These are phyloP conservation scores for Heliconius eleuchia DNA, from an alignment of 1,140 invertebrate species.

Conservation along the genomic window DNA sequence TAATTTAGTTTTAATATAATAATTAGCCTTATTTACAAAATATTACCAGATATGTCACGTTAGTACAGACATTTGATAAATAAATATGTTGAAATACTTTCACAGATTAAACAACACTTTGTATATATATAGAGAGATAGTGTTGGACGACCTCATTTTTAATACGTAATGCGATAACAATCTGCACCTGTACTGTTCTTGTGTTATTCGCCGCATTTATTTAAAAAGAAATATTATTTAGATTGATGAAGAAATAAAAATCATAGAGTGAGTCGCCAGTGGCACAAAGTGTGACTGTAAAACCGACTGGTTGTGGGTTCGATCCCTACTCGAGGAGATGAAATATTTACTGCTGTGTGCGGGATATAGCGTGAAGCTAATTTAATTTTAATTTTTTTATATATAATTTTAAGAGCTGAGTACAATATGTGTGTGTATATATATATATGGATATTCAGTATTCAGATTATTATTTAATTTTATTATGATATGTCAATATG, in stretches of 20 bases:
- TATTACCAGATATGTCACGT: not conserved
- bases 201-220: not conserved
- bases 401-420: not conserved
- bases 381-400: too few relatives aligned
- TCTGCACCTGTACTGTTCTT: not conserved
- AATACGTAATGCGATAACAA: constrained; percentile 8
- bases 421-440: too few relatives aligned
- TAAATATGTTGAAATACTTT: not conserved
- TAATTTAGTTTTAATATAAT: not conserved
- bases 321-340: too few relatives aligned
- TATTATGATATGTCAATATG: too few relatives aligned
- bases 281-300: too few relatives aligned
- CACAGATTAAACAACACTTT: not conserved
- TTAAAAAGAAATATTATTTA: not conserved
- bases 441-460: too few relatives aligned
- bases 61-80: not conserved
- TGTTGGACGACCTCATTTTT: not conserved
- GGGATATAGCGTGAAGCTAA: too few relatives aligned
- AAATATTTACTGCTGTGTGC: too few relatives aligned
- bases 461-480: too few relatives aligned
- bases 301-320: too few relatives aligned
- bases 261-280: not conserved
- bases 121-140: not conserved
- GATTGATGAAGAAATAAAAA: not conserved
- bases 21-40: not conserved